Evolutionary conservation across 2,888 invertebrate species (phyloP), one percentile per base, ranked within the genome.

Genomic region (Polia nebulosa): DNA sequence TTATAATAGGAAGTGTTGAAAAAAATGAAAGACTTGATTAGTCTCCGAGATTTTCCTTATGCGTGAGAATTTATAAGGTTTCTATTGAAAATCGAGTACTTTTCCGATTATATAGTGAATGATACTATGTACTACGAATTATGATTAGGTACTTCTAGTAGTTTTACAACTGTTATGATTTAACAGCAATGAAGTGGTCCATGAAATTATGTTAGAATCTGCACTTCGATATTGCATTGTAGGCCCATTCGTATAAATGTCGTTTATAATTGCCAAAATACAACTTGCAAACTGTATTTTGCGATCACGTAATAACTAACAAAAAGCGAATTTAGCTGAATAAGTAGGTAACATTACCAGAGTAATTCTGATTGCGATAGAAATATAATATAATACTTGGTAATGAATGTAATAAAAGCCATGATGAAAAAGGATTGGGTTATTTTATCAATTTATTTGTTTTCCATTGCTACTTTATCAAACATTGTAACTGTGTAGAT

Each of bases 191-290:
- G 85, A 85, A 89, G 83, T 89, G 87, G 82, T 72, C 86, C 90
- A 83, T 90, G 89, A 90, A 92, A 92, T 91, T 85, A 90, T 91
- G 85, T 90, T 91, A 91, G 89, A 89, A 89, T 87, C 84, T 85
- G 83, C 85, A 88, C 76, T 85, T 81, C 79, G 76, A 88, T 90
- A 89, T 87, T 89, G 89, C 89, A 85, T 80, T 85, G 84, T 84
- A 83, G 80, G 82, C 81, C 74, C 79, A 76, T 84, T 85, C 67
- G 71, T 85, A n/a, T 85, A 85, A 87, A 85, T 86, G 82, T 72
- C 75, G 81, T 81, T 85, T 85, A 22, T 76, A 86, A 87, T 87
- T 85, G 81, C 57, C 49, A 62, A 62, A 59, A 56, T 52, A 59
- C 17, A 45, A 60, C 11, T 9, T 25, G 15, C 22, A 17, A 39